phyloP scores from a whole-genome alignment of 2,888 invertebrate genomes.

The Athripsodes cinereus region DNA sequence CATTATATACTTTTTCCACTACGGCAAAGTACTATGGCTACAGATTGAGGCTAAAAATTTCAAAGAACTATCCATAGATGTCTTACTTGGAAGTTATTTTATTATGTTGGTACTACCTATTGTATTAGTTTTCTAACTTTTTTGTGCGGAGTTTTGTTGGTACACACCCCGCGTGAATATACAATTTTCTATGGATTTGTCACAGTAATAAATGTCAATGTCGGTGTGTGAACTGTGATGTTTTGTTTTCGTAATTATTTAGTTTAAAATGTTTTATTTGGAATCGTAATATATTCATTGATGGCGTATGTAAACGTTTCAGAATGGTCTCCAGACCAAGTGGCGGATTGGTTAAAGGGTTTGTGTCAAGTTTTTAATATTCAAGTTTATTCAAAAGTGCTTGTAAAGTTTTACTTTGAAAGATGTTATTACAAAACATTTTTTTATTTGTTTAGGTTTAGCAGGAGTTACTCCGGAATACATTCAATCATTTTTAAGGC shows the following conservation, averaged over 20 bases:
- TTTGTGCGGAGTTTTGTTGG: no score
- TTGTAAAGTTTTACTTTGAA: not conserved
- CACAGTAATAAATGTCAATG: conserved; percentile 2
- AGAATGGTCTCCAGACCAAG: conserved; percentile 87
- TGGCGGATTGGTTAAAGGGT: conserved; percentile 89
- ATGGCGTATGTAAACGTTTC: conserved; percentile 82
- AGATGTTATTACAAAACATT: not conserved
- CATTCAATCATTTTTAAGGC: conserved; percentile 71
- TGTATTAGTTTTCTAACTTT: no score
- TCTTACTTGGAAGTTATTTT: no score
- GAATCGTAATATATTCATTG: conserved; percentile 3
- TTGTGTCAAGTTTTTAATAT: conserved; percentile 29
- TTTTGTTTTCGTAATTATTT: not conserved
- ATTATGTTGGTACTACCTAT: no score
- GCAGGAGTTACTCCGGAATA: conserved; percentile 75
- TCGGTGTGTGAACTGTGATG: not conserved
- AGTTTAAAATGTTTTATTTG: not conserved
- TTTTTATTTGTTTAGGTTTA: conserved; percentile 52
- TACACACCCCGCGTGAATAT: no score
- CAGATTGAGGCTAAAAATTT: no score
- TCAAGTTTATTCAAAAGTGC: not conserved
- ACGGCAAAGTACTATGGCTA: no score
- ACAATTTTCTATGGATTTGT: no score
- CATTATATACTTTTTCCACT: no score
- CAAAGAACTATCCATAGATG: no score